Percentiles rank a stretch among this genome's conserved stretches.
Conservation (phyloP, 1,140 invertebrate species). For the Cotesia glomerata region DNA sequence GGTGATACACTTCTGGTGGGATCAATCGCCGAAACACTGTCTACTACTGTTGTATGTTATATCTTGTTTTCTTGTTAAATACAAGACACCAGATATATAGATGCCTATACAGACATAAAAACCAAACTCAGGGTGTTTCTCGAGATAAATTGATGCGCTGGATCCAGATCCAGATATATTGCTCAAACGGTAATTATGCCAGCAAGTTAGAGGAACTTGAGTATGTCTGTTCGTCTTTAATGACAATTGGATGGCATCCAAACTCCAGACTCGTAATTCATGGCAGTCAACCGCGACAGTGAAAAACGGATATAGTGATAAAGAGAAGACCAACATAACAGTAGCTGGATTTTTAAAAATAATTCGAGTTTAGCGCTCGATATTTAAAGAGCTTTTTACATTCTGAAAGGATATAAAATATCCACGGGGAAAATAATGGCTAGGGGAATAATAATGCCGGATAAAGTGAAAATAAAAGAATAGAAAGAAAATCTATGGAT, state of each 20-base stretch:
- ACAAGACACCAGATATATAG: not conserved
- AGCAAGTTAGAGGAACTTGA: not conserved
- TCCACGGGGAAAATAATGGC: not conserved
- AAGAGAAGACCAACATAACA: too few relatives aligned
- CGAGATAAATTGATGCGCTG: too few relatives aligned
- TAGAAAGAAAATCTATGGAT: not conserved
- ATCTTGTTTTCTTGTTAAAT: not conserved
- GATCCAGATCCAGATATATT: not conserved
- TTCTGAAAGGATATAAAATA: too few relatives aligned
- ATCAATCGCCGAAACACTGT: conserved; percentile 8
- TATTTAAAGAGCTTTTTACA: not conserved
- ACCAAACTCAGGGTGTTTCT: too few relatives aligned
- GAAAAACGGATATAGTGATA: too few relatives aligned
- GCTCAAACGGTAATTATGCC: conserved; percentile 9
- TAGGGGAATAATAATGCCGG: not conserved
- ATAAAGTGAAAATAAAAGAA: not conserved
- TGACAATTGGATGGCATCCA: conserved; percentile 21
- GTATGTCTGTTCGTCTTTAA: conserved; percentile 5
- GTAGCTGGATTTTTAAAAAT: not conserved
- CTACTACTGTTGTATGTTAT: not conserved
- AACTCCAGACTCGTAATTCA: not conserved
- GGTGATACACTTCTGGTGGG: conserved; percentile 4
- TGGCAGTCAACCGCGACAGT: not conserved
- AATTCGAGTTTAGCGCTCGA: not conserved
- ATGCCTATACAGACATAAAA: too few relatives aligned